Evolutionary conservation across 2,888 invertebrate species (phyloP).

Genomic region (Antitype chi): DNA sequence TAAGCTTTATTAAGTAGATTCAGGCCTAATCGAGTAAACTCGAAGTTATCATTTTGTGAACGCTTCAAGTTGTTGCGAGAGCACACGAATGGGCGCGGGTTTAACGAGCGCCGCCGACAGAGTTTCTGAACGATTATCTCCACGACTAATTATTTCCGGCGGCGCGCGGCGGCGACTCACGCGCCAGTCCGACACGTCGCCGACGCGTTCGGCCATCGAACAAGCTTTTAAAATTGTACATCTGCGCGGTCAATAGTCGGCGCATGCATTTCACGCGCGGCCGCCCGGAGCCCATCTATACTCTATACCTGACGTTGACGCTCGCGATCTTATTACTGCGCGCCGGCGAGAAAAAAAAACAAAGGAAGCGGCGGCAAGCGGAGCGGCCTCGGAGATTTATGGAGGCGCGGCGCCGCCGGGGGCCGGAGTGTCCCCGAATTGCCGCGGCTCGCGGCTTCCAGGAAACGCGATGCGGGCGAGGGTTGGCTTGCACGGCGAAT

Average conservation of each 20-base stretch:
- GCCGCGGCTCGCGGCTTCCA: slow-evolving; percentile 78
- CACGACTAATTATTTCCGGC: slow-evolving; percentile 83
- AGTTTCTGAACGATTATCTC: slow-evolving; percentile 79
- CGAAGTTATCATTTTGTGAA: slow-evolving; percentile 67
- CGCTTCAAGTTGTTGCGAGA: slow-evolving; percentile 66
- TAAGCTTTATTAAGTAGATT: slow-evolving; percentile 63
- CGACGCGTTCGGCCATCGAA: slow-evolving; percentile 59
- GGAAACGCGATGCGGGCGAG: slow-evolving; percentile 85
- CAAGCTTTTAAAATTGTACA: slow-evolving; percentile 73
- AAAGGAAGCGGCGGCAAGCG: slow-evolving; percentile 81
- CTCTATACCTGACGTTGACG: slow-evolving; percentile 88
- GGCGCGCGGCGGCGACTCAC: slow-evolving; percentile 64
- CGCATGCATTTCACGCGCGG: slow-evolving; percentile 73
- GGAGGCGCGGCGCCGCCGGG: slow-evolving; percentile 87
- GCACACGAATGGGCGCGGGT: slow-evolving; percentile 67
- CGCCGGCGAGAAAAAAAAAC: slow-evolving; percentile 79
- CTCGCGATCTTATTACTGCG: slow-evolving; percentile 87
- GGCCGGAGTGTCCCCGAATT: slow-evolving; percentile 75
- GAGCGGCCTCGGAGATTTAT: slow-evolving; percentile 84
- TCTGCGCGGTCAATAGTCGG: slow-evolving; percentile 80
- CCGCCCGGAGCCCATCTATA: slow-evolving; percentile 77
- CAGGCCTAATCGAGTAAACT: slow-evolving; percentile 63
- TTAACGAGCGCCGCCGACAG: slow-evolving; percentile 67
- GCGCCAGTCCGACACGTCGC: slow-evolving; percentile 67
- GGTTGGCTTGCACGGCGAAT: slow-evolving; percentile 82